These are phyloP conservation scores for Chromoteleia sp. DNA, from an alignment of 2,888 invertebrate genomes.

Conservation along the genomic window DNA sequence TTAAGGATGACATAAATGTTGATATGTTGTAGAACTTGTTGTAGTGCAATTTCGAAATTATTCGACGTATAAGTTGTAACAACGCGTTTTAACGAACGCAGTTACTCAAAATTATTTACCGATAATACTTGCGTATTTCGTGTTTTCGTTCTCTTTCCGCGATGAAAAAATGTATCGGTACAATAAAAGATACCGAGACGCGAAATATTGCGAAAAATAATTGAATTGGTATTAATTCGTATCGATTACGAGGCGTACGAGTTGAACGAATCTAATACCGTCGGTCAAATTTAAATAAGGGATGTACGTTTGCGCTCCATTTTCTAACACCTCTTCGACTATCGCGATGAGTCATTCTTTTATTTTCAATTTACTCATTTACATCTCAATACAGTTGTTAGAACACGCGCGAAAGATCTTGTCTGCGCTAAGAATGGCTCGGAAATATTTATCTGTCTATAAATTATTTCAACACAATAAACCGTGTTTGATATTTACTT, in stretches of 20 bases:
- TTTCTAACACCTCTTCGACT: neutral
- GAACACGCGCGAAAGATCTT: constrained; percentile 1
- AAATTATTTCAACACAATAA: constrained; percentile 22
- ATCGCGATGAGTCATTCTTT: constrained; percentile 1
- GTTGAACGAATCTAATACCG: no score
- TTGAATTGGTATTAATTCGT: no score
- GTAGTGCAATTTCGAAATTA: constrained; percentile 4
- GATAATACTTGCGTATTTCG: no score
- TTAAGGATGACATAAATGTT: constrained; percentile 7
- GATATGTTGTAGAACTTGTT: neutral
- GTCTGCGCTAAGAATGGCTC: neutral
- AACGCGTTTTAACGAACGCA: no score
- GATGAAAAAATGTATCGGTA: no score
- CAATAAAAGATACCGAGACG: no score
- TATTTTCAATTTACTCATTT: constrained; percentile 18
- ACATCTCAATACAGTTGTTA: constrained; percentile 45
- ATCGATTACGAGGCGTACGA: no score
- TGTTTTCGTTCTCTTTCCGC: no score
- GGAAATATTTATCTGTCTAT: constrained; percentile 26
- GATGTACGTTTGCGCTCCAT: neutral
- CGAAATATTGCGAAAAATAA: no score
- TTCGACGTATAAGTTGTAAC: no score
- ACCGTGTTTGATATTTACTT: constrained; percentile 16
- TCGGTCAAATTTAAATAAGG: no score
- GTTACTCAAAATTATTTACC: no score